Evolutionary conservation across 2,113 vertebrate species (phyloP).

Genomic region (Amblyopsis rosae): DNA sequence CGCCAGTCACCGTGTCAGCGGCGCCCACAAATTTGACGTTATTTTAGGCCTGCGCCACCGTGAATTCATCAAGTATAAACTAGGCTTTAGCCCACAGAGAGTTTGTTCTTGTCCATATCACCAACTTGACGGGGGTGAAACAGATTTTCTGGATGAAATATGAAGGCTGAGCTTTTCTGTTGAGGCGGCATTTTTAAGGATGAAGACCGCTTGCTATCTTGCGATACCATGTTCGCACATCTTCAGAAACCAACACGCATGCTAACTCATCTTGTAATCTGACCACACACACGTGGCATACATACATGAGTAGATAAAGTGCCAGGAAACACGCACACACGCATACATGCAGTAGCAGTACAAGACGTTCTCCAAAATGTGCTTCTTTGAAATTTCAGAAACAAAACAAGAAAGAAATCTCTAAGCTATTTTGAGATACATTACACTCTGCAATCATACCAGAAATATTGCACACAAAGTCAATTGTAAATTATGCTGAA

Average conservation of each 20-base stretch:
- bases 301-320: neutral
- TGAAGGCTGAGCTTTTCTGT: constrained; percentile 29
- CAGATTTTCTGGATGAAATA: constrained; percentile 34
- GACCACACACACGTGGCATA: neutral
- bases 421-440: constrained; percentile 22
- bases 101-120: constrained; percentile 22
- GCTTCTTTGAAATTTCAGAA: constrained; percentile 35
- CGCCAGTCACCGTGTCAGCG: too few species aligned
- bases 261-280: constrained; percentile 7
- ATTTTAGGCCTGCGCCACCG: too few species aligned
- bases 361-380: constrained; percentile 15
- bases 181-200: constrained; percentile 37
- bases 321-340: constrained; percentile 5
- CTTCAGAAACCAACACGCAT: constrained; percentile 27
- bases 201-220: constrained; percentile 14
- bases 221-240: neutral
- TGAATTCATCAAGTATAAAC: too few species aligned
- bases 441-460: constrained; percentile 50
- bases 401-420: neutral
- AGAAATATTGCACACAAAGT: constrained; percentile 47
- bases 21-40: too few species aligned
- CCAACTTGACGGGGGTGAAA: constrained; percentile 15
- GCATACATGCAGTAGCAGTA: constrained; percentile 23
- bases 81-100: neutral
- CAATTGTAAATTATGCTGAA: constrained; percentile 43